Evolutionary conservation across 2,888 invertebrate species (phyloP).

Genomic region (Lordiphosa fenestrarum): DNA sequence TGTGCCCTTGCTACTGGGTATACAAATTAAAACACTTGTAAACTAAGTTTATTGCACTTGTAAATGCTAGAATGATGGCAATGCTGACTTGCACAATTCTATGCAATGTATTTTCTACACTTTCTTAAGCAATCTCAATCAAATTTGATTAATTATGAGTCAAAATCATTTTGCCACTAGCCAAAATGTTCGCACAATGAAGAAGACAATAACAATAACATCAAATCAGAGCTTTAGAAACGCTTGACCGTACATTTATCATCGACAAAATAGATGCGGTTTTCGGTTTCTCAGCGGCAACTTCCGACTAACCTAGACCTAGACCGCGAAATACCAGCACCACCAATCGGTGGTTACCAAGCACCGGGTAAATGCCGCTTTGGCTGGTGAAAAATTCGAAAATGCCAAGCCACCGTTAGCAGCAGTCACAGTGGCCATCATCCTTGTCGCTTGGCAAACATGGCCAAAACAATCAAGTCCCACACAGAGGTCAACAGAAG

Average conservation of each 20-base stretch:
- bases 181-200: slow-evolving; percentile 25
- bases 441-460: slow-evolving; percentile 37
- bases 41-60: too few species aligned
- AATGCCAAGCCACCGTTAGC: slow-evolving; percentile 11
- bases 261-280: slow-evolving; percentile 53
- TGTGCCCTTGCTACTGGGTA: too few species aligned
- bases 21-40: too few species aligned
- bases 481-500: slow-evolving; percentile 49
- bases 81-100: too few species aligned
- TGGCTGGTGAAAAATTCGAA: slow-evolving; percentile 4
- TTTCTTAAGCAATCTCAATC: slow-evolving; percentile 13
- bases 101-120: not conserved
- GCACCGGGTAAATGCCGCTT: slow-evolving; percentile 21
- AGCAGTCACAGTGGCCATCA: slow-evolving; percentile 12
- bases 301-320: slow-evolving; percentile 66
- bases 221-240: slow-evolving; percentile 20
- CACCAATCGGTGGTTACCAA: slow-evolving; percentile 27
- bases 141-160: slow-evolving; percentile 35
- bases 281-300: slow-evolving; percentile 29
- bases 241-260: slow-evolving; percentile 50
- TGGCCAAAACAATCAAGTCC: slow-evolving; percentile 54
- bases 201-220: slow-evolving; percentile 42
- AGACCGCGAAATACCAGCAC: slow-evolving; percentile 55
- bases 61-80: too few species aligned
- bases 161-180: slow-evolving; percentile 38